Evolutionary conservation across 1,140 invertebrate species (phyloP), one percentile per base, ranked within the genome.

Genomic region (Drosophila rhopaloa): DNA sequence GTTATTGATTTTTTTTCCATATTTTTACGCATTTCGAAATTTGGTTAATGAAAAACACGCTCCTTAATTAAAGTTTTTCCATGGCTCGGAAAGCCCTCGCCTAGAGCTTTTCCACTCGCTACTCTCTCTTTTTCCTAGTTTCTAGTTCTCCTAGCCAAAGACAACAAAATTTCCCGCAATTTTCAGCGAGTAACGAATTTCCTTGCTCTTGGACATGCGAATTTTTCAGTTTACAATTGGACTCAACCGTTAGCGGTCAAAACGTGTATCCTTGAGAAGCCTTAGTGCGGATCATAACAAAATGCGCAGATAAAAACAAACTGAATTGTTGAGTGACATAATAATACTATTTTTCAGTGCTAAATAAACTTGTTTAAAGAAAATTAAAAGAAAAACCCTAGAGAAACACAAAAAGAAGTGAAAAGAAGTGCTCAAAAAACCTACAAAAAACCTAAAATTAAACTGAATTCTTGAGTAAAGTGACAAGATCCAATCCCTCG

Each of bases 1-100:
- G 51, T 76, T 84, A 83, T 84, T 84, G 81, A 85, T 84, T 85
- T 80, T 74, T 74, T 72, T 60, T 16, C 44, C 46, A 72, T 51
- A 40, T 50, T 59, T 37, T 19, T 70, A 37, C 14, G 44, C 11
- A 60, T 37, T 51, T 53, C 29, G 32, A 54, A 37, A 50, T 71
- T 71, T 72, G 53, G 53, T 58, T 72, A 71, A 72, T 72, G 51
- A 72, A 70, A 72, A 58, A 57, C 44, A 71, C 47, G 54, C 67
- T 71, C 68, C 66, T 72, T 72, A 70, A 71, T 71, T 71, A 58
- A 53, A 50, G 27, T 48, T 53, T 62, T 62, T 54, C 38, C 51
- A 11, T 44, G 60, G 19, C 66, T 71, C 50, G 27, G 43, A 71
- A 71, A 71, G 63, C 63, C 16, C 10, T 19, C 37, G 27, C 43